Percentiles rank a stretch among this genome's conserved stretches.
These are phyloP conservation scores for Plebejus melissa DNA, from an alignment of 2,888 invertebrate species.

Conservation along the genomic window DNA sequence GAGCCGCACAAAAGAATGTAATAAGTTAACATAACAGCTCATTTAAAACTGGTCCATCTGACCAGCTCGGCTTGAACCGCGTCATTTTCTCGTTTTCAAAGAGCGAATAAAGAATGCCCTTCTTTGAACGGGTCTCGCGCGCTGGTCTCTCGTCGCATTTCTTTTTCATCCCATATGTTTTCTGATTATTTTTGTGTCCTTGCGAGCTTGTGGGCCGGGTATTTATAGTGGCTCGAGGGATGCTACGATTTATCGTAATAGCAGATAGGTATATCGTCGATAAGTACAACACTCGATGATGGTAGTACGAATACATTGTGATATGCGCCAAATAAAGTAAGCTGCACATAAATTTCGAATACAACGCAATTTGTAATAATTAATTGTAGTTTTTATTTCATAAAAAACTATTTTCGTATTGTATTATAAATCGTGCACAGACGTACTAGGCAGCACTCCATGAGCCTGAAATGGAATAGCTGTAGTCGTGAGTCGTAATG, in stretches of 20 bases:
- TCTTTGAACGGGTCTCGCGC: conserved; percentile 48
- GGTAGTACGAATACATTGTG: neutral
- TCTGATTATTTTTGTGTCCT: conserved; percentile 72
- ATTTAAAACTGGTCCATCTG: conserved; percentile 44
- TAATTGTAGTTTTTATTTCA: neutral
- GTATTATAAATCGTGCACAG: no score
- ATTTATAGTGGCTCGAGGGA: conserved; percentile 39
- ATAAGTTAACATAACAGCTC: conserved; percentile 43
- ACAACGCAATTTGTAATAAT: no score
- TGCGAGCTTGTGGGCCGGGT: conserved; percentile 53
- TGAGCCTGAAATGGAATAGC: no score
- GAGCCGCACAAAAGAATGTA: conserved; percentile 43
- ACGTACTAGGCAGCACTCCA: no score
- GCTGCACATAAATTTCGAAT: neutral
- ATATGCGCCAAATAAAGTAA: neutral
- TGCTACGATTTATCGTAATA: conserved; percentile 32
- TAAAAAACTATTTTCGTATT: neutral
- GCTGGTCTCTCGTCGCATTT: conserved; percentile 54
- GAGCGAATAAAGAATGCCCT: conserved; percentile 54
- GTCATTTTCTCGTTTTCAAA: conserved; percentile 48
- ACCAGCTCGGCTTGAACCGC: conserved; percentile 51
- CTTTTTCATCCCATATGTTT: conserved; percentile 73
- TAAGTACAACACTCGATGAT: conserved; percentile 15
- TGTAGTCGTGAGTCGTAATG: no score
- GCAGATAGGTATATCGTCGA: neutral